These are phyloP conservation scores for Junonia oenone DNA, from an alignment of 2,888 invertebrate species.

Conservation along the genomic window DNA sequence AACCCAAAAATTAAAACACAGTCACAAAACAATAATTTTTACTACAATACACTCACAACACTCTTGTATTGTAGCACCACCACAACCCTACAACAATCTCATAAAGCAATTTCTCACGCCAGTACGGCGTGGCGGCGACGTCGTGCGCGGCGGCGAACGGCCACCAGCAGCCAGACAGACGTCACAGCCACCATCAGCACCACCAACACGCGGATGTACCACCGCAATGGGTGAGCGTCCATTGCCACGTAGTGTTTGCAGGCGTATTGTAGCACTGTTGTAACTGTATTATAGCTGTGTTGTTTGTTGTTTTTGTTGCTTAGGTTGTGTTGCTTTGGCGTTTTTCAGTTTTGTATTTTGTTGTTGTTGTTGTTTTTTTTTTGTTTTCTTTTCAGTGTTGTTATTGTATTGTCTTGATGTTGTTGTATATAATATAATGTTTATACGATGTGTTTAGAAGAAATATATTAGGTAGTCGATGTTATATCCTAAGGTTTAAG, in stretches of 20 bases:
- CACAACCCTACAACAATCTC: conserved; percentile 8
- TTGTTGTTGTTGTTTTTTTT: background rate
- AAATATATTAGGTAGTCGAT: no score
- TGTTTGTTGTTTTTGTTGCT: background rate
- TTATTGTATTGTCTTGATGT: no score
- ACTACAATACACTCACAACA: background rate
- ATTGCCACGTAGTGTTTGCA: background rate
- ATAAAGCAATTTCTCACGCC: conserved; percentile 31
- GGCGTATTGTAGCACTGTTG: background rate
- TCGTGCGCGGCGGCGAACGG: conserved; percentile 72
- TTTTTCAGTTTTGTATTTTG: background rate
- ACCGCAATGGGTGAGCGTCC: conserved; percentile 55
- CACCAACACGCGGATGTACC: conserved; percentile 73
- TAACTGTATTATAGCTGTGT: background rate
- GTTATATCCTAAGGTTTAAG: no score
- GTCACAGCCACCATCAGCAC: conserved; percentile 63
- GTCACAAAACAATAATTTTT: background rate
- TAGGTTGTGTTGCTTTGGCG: background rate
- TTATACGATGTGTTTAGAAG: no score
- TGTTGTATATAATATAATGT: no score
- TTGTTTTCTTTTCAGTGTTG: no score
- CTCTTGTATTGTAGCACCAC: conserved; percentile 5
- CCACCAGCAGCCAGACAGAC: conserved; percentile 67
- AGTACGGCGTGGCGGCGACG: conserved; percentile 77
- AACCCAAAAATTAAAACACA: no score